Conservation (phyloP, 2,113 vertebrate genomes). For the Entelurus aequoreus region DNA sequence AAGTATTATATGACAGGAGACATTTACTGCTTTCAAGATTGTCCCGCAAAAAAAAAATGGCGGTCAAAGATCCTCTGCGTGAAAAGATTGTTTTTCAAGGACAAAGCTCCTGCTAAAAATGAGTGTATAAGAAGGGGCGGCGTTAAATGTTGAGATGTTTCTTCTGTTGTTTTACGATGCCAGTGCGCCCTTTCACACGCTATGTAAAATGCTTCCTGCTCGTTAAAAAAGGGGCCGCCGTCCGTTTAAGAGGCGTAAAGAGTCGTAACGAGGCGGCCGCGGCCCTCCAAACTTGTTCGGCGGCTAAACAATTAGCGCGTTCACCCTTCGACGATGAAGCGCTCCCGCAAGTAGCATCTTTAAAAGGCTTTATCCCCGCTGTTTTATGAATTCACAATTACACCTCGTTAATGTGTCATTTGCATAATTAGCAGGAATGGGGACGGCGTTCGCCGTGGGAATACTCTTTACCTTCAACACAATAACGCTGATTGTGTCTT, state of each 20-base stretch:
- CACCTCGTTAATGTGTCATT: constrained; percentile 79
- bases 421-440: constrained; percentile 78
- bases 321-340: constrained; percentile 56
- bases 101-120: too few relatives aligned
- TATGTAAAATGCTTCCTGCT: too few relatives aligned
- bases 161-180: too few relatives aligned
- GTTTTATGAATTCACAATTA: constrained; percentile 80
- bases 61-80: too few relatives aligned
- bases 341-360: constrained; percentile 65
- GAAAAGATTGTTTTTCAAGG: too few relatives aligned
- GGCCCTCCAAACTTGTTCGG: constrained; percentile 61
- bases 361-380: constrained; percentile 72
- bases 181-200: too few relatives aligned
- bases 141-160: too few relatives aligned
- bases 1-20: too few relatives aligned
- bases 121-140: too few relatives aligned
- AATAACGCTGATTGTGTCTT: too few relatives aligned
- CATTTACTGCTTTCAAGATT: too few relatives aligned
- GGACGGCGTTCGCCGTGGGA: constrained; percentile 69
- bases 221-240: not conserved
- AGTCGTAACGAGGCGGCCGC: constrained; percentile 51
- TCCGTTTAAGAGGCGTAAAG: constrained; percentile 57
- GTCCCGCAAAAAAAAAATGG: too few relatives aligned
- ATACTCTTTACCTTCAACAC: constrained; percentile 27
- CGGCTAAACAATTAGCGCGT: constrained; percentile 76